Conservation (phyloP, 2,113 vertebrate genomes). For the Columbina picui region DNA sequence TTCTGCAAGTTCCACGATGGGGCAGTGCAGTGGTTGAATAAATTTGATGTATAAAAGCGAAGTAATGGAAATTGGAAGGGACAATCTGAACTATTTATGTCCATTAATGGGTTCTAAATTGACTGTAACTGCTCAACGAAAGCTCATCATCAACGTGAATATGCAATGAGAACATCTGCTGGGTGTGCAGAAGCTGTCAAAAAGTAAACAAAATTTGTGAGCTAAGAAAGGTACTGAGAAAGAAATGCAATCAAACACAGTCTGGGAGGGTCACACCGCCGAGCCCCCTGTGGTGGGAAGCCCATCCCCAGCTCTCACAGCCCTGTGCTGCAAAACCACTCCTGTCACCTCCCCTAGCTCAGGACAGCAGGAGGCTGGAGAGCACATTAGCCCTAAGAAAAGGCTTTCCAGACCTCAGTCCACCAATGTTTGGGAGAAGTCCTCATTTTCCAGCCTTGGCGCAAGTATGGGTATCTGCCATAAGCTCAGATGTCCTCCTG, state of each 20-base stretch:
- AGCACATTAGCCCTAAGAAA: neutral
- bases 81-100: slow-evolving; percentile 24
- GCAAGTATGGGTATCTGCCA: rapidly evolving
- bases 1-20: neutral
- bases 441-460: neutral
- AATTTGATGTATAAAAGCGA: slow-evolving; percentile 22
- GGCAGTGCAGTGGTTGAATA: neutral
- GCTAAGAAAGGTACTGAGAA: neutral
- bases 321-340: neutral
- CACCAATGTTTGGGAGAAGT: neutral
- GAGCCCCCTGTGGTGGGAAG: neutral
- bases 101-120: slow-evolving; percentile 44
- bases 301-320: neutral
- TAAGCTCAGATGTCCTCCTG: neutral
- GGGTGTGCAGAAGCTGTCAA: neutral
- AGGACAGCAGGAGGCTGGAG: neutral
- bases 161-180: neutral
- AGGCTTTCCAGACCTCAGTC: neutral
- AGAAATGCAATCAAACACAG: neutral
- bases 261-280: neutral
- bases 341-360: neutral
- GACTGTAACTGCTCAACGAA: slow-evolving; percentile 21
- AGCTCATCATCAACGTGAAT: neutral
- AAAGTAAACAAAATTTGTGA: neutral
- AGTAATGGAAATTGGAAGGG: slow-evolving; percentile 35